Conservation (phyloP, 2,113 vertebrate species). For the Apus apus region DNA sequence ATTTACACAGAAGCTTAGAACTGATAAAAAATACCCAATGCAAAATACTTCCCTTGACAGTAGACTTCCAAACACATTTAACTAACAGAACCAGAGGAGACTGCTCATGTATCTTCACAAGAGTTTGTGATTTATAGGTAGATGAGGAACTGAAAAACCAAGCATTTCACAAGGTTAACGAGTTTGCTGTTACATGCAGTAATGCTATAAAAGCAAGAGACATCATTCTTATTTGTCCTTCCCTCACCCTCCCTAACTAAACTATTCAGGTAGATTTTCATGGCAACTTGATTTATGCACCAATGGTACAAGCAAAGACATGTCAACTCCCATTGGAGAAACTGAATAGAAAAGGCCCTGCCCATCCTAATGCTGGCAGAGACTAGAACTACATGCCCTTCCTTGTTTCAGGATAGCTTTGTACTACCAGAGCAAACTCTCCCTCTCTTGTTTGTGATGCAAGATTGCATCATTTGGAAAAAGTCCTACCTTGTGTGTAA, state of each 20-base stretch:
- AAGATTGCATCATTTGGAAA: neutral
- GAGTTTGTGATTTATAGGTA: neutral
- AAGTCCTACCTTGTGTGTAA: neutral
- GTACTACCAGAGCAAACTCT: neutral
- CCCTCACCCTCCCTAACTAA: neutral
- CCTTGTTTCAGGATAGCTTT: neutral
- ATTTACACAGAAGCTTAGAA: neutral
- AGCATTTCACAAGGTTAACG: neutral
- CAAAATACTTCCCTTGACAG: neutral
- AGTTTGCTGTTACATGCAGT: neutral
- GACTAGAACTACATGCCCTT: neutral
- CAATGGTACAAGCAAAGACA: neutral
- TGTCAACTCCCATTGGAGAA: neutral
- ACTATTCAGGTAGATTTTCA: constrained; percentile 30
- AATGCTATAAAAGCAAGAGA: neutral
- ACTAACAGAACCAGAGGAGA: neutral
- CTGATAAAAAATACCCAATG: neutral
- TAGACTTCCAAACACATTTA: neutral
- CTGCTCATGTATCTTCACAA: neutral
- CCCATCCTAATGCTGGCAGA: neutral
- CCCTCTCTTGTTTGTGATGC: too few species aligned
- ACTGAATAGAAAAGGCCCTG: neutral
- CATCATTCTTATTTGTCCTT: neutral
- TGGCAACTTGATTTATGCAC: constrained; percentile 9
- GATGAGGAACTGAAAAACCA: neutral